phyloP scores from a whole-genome alignment of 2,113 vertebrate species.

The Dinomys branickii region DNA sequence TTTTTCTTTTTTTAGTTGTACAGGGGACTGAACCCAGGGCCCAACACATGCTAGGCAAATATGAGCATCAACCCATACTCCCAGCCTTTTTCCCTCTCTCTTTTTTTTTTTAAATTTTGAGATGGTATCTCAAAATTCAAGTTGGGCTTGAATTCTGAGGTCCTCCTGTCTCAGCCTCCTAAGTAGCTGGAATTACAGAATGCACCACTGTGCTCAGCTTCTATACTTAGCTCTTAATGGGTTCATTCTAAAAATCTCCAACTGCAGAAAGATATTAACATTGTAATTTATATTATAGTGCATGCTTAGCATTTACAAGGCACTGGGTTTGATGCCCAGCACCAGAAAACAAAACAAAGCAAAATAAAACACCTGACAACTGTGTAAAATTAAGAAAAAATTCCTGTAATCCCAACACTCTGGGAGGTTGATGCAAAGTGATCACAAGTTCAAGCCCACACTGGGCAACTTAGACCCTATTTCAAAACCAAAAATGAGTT shows the following conservation, averaged over 20 bases:
- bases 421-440: neutral
- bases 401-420: neutral
- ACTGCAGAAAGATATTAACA: neutral
- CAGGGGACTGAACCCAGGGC: neutral
- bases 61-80: neutral
- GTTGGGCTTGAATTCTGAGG: neutral
- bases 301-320: neutral
- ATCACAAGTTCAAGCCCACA: neutral
- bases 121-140: neutral
- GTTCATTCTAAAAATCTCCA: neutral
- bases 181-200: neutral
- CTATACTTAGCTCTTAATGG: neutral
- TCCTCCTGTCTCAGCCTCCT: neutral
- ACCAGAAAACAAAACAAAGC: neutral
- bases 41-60: neutral
- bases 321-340: neutral
- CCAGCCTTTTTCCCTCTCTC: neutral
- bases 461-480: neutral
- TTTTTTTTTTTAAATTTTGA: neutral
- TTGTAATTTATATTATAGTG: neutral
- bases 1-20: neutral
- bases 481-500: neutral
- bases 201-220: neutral
- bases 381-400: constrained; percentile 12
- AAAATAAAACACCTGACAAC: neutral